These are phyloP conservation scores for Drosophila ananassae DNA, from an alignment of 1,140 invertebrate species.

Conservation along the genomic window DNA sequence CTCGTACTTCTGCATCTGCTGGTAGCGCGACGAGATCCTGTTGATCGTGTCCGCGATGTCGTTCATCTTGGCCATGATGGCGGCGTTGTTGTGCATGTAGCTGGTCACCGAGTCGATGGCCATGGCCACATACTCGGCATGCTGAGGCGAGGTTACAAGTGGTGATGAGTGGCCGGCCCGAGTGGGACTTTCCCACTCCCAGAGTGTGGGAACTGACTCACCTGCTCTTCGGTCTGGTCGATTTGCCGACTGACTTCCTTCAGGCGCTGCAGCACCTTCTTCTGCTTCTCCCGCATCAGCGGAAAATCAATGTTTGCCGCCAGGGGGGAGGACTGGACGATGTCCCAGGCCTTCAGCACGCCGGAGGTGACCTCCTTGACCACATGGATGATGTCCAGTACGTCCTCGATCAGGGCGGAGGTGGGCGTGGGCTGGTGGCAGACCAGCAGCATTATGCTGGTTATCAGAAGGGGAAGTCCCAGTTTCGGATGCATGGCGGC, in stretches of 20 bases:
- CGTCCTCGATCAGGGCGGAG: constrained; percentile 85
- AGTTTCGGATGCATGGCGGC: constrained; percentile 17
- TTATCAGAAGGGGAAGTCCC: constrained; percentile 24
- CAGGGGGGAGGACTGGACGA: constrained; percentile 85
- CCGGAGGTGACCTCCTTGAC: constrained; percentile 86
- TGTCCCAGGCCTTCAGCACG: constrained; percentile 87
- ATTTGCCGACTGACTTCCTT: constrained; percentile 84
- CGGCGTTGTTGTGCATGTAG: constrained; percentile 76
- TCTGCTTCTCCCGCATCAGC: constrained; percentile 85
- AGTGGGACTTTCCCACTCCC: background rate
- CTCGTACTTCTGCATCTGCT: constrained; percentile 86
- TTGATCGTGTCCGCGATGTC: constrained; percentile 86
- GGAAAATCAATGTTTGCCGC: constrained; percentile 86
- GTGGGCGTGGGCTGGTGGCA: constrained; percentile 45
- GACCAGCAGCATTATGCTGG: constrained; percentile 21
- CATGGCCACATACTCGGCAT: constrained; percentile 68
- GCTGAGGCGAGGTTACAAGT: constrained; percentile 39
- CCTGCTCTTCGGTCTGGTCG: constrained; percentile 75
- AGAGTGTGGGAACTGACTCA: constrained; percentile 24
- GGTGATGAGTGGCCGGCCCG: background rate
- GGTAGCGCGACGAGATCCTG: constrained; percentile 86
- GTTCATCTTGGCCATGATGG: constrained; percentile 86
- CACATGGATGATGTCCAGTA: constrained; percentile 87
- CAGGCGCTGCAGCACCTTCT: constrained; percentile 85
- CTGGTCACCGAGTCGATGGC: constrained; percentile 75